These are phyloP conservation scores for Brachionus rubens DNA, from an alignment of 1,140 invertebrate genomes.

Conservation along the genomic window DNA sequence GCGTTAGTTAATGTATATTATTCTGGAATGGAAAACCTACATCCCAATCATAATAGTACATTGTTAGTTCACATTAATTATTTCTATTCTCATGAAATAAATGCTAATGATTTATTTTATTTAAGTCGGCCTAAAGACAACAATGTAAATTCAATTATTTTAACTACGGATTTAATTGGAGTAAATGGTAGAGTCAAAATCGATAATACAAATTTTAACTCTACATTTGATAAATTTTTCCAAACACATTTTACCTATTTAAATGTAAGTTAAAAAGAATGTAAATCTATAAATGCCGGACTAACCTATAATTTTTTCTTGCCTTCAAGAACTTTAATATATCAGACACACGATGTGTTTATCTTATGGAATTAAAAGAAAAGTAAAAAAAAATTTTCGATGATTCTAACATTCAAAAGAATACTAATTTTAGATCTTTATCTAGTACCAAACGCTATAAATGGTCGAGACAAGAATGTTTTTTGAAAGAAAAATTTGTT, in stretches of 20 bases:
- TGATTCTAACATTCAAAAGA: not conserved
- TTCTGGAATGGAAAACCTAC: slow-evolving; percentile 13
- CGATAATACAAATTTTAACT: not conserved
- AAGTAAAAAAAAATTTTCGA: not conserved
- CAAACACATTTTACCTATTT: not conserved
- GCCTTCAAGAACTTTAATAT: slow-evolving; percentile 38
- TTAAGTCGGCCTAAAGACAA: slow-evolving; percentile 36
- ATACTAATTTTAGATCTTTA: no score
- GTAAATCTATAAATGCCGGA: not conserved
- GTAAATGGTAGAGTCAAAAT: not conserved
- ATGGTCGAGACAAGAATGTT: slow-evolving; percentile 9
- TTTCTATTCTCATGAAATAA: not conserved
- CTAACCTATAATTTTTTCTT: not conserved
- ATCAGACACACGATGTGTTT: slow-evolving; percentile 43
- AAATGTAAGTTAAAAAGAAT: slow-evolving; percentile 1
- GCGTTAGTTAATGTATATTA: slow-evolving; percentile 35
- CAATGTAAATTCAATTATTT: slow-evolving; percentile 8
- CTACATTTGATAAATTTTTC: not conserved
- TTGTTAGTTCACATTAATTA: not conserved
- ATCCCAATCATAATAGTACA: slow-evolving; percentile 18
- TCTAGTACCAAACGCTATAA: not conserved
- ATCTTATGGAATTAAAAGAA: not conserved
- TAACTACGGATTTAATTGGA: slow-evolving; percentile 5
- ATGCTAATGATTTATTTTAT: not conserved
- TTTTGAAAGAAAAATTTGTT: not conserved